Evolutionary conservation across 2,113 vertebrate genomes (phyloP), one percentile per base, ranked within the genome.

Genomic region (Pedetes capensis): DNA sequence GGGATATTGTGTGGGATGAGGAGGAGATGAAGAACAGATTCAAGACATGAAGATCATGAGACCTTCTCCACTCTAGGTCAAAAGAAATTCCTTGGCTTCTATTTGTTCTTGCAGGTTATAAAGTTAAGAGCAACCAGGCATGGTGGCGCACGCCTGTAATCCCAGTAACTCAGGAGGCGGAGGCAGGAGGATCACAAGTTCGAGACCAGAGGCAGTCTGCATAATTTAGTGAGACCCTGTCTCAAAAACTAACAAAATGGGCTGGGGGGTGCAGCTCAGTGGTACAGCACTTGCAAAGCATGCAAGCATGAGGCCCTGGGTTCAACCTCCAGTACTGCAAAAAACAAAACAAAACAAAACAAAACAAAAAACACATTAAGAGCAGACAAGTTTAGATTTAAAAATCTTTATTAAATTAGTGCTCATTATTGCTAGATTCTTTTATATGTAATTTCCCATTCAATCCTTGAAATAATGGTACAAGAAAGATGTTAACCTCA

Each of bases 81-180:
- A 51, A 87, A 75, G 32, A 85, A 78, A 91, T 82, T 47, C 11
- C 25, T 49, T 95, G 27, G 29, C 9, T 81, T 80, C 64, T 80
- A 3, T 27, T 49, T 64, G 51, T 90, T 87, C 29, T 93, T 92
- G 2, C 3, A 63, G 37, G 34, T 85, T 82, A 34, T 69, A 96
- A 89, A 93, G 20, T 75, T 84, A 86, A 69, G 32, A 94, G 64
- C 1, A 84, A n/a, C n/a, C n/a, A n/a, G n/a, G n/a, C n/a, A n/a
- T n/a, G n/a, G n/a, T n/a, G n/a, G n/a, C n/a, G n/a, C n/a, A n/a
- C n/a, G n/a, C n/a, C n/a, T n/a, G n/a, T n/a, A n/a, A n/a, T n/a
- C n/a, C n/a, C n/a, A n/a, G n/a, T n/a, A n/a, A n/a, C n/a, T n/a
- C n/a, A n/a, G n/a, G n/a, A n/a, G n/a, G n/a, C n/a, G n/a, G n/a